Evolutionary conservation across 1,140 invertebrate genomes (phyloP).

Genomic region (Dinoponera quadriceps): DNA sequence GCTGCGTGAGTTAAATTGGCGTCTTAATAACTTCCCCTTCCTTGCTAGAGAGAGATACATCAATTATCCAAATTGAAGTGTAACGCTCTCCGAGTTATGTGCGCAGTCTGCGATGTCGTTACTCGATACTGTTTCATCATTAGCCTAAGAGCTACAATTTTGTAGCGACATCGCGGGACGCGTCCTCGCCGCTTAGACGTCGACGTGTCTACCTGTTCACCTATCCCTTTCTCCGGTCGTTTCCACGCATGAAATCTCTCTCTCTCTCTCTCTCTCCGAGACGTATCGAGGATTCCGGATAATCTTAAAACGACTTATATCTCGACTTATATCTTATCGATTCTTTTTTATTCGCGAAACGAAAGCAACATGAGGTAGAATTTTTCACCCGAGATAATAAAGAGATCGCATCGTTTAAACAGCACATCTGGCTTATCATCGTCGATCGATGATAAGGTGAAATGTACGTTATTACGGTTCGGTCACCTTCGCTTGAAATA

Average conservation of each 20-base stretch:
- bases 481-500: conserved; percentile 1
- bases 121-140: conserved; percentile 57
- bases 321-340: background rate
- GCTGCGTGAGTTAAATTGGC: conserved; percentile 59
- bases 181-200: background rate
- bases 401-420: conserved; percentile 4
- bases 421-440: conserved; percentile 21
- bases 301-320: too few species aligned
- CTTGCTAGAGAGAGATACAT: conserved; percentile 41
- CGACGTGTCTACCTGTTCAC: conserved; percentile 1
- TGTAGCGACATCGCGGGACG: conserved; percentile 20
- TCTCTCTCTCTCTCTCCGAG: too few species aligned
- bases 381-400: background rate
- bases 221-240: background rate
- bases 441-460: conserved; percentile 4
- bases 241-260: background rate
- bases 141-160: conserved; percentile 41
- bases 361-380: background rate
- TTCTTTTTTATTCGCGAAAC: background rate
- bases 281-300: too few species aligned
- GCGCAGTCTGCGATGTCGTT: conserved; percentile 53
- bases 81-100: conserved; percentile 53
- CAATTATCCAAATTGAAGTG: conserved; percentile 61
- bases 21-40: conserved; percentile 60
- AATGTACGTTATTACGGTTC: conserved; percentile 26